A percentile compares a stretch with the other conserved stretches of the same genome.
Evolutionary conservation across 2,888 invertebrate genomes (phyloP).

Genomic region (Zelleria hepariella): DNA sequence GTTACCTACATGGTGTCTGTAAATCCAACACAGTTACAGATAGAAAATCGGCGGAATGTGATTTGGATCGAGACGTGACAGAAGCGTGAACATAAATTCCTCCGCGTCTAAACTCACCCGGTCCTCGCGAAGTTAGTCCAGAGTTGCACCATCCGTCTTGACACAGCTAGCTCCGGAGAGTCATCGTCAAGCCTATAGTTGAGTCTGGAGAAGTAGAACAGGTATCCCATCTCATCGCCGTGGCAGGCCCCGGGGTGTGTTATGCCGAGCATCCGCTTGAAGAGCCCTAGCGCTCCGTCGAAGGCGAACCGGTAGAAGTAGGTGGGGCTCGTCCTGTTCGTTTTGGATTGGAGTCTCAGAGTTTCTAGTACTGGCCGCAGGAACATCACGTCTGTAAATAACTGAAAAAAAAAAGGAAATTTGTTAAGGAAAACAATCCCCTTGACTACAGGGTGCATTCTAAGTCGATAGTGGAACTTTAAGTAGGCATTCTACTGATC

Average conservation of each 20-base stretch:
- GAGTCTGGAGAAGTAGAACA: slow-evolving; percentile 75
- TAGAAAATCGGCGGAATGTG: too few relatives aligned
- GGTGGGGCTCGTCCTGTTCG: slow-evolving; percentile 64
- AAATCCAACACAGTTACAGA: too few relatives aligned
- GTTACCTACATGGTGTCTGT: too few relatives aligned
- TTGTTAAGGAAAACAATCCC: background rate
- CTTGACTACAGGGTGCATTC: too few relatives aligned
- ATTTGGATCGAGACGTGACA: too few relatives aligned
- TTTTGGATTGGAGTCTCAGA: slow-evolving; percentile 47
- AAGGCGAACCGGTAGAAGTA: slow-evolving; percentile 75
- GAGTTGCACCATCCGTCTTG: slow-evolving; percentile 73
- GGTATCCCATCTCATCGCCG: slow-evolving; percentile 76
- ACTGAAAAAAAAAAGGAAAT: slow-evolving; percentile 33
- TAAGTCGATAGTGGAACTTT: too few relatives aligned
- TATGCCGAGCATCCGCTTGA: slow-evolving; percentile 74
- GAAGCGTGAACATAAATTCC: too few relatives aligned
- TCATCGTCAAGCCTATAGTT: slow-evolving; percentile 73
- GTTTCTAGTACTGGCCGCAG: slow-evolving; percentile 70
- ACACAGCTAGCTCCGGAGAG: slow-evolving; percentile 71
- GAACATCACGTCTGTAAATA: slow-evolving; percentile 76
- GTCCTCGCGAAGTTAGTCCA: slow-evolving; percentile 78
- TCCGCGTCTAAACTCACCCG: slow-evolving; percentile 55
- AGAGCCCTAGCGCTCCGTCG: slow-evolving; percentile 74
- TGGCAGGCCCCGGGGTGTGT: slow-evolving; percentile 74
- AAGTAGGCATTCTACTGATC: too few relatives aligned